A percentile compares a stretch with the other conserved stretches of the same genome.
These are phyloP conservation scores for Salarias fasciatus DNA, from an alignment of 2,797 vertebrate species.

Conservation along the genomic window DNA sequence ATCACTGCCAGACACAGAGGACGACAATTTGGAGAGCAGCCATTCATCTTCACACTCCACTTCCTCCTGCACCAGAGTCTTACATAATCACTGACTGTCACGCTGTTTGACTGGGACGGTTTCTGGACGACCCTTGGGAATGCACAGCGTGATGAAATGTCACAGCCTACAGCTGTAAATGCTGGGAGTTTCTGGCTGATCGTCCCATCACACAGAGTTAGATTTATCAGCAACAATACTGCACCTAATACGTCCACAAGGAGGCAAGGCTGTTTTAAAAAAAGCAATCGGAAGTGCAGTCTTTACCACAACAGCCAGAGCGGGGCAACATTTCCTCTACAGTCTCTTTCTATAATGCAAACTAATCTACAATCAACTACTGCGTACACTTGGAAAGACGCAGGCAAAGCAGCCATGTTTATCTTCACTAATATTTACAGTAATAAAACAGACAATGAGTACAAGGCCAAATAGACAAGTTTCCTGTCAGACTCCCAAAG, in stretches of 20 bases:
- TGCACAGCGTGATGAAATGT: neutral
- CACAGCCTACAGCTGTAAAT: slow-evolving; percentile 10
- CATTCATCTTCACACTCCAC: slow-evolving; percentile 44
- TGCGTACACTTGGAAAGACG: slow-evolving; percentile 2
- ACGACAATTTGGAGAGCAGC: slow-evolving; percentile 52
- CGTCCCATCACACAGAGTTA: neutral
- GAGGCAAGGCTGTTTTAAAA: slow-evolving; percentile 40
- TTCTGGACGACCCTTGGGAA: slow-evolving; percentile 14
- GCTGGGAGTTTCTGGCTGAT: neutral
- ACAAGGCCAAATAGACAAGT: neutral
- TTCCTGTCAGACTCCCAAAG: slow-evolving; percentile 9
- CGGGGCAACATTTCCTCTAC: slow-evolving; percentile 38
- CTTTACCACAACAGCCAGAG: slow-evolving; percentile 5
- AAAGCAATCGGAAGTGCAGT: slow-evolving; percentile 26
- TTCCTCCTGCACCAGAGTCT: slow-evolving; percentile 45
- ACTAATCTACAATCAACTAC: slow-evolving; percentile 17
- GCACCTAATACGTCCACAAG: slow-evolving; percentile 40
- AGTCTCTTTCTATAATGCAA: slow-evolving; percentile 26
- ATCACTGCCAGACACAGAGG: slow-evolving; percentile 54
- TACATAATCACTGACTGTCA: slow-evolving; percentile 52
- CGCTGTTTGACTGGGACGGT: slow-evolving; percentile 21
- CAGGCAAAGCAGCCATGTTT: neutral
- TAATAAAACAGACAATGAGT: slow-evolving; percentile 1
- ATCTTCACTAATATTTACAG: neutral
- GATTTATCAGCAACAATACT: neutral